Base-by-base conservation (phyloP, 53 echinoderm and acorn worm genomes). In the Paelopatides confundens region DNA sequence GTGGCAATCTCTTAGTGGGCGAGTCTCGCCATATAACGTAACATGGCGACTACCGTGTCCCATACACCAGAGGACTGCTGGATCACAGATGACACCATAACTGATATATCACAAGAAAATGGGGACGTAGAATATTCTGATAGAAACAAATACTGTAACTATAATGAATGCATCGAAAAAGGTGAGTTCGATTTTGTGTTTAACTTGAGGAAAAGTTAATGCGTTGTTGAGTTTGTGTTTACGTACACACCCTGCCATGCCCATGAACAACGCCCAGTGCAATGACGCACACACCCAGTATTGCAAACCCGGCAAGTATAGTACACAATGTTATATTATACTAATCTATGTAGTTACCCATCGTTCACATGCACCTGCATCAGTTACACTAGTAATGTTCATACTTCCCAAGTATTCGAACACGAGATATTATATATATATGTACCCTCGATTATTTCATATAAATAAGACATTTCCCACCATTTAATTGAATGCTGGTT, bases 131-230 rank as follows among this genome's bases (percentile, higher is more conserved):
- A 79, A 63, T 78, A 62, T 31, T 24, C 33, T 29, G 79, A 79
- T 40, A 96, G 86, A 90, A 96, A 96, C 87, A 96, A 96, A 85
- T 96, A 96, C 86, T 96, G 96, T 82, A 94, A 90, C 38, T 96
- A 96, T 86, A 85, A 84, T 47, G 85, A 94, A 81, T 96, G 96
- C 82, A 94, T 90, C 86, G 96, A 96, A 88, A 84, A 96, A 77
- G 92, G 96, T 96, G 85, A 96, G 96, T 94, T 31, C 27, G 13
- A 30, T 79, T 54, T 33, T 23, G n/a, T 74, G 9, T 27, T 11
- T 40, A 74, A 74, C 39, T 74, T 74, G 74, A 40, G 40, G 74
- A 74, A 74, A 74, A 74, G 43, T 74, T 74, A 28, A 39, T 71
- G 18, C 71, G 74, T 74, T 46, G 74, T 40, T 27, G 38, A 23